Evolutionary conservation across 2,797 vertebrate genomes (phyloP).

Genomic region (Sebastes trivittatus): DNA sequence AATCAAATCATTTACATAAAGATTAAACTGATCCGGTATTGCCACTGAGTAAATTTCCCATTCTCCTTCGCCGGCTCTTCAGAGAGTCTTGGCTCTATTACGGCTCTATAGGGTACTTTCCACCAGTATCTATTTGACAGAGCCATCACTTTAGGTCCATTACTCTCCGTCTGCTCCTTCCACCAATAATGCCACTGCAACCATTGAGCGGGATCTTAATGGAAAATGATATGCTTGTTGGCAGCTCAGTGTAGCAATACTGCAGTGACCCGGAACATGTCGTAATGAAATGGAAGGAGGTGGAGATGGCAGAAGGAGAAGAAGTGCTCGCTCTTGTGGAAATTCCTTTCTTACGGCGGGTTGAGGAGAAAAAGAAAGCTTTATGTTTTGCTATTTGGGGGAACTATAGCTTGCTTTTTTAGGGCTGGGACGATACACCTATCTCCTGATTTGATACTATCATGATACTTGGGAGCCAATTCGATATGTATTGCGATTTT

Average conservation of each 20-base stretch:
- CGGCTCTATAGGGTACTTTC: constrained; percentile 40
- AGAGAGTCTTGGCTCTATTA: constrained; percentile 40
- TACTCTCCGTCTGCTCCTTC: constrained; percentile 68
- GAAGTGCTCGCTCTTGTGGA: neutral
- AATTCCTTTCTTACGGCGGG: neutral
- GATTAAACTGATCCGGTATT: neutral
- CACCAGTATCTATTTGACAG: constrained; percentile 57
- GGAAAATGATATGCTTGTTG: constrained; percentile 80
- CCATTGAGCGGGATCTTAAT: constrained; percentile 71
- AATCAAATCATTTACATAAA: neutral
- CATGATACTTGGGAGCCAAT: too few relatives aligned
- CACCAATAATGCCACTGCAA: constrained; percentile 67
- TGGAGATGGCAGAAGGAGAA: constrained; percentile 25
- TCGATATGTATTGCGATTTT: too few relatives aligned
- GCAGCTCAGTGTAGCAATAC: constrained; percentile 65
- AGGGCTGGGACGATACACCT: too few relatives aligned
- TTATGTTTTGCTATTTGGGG: neutral
- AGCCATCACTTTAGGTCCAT: constrained; percentile 73
- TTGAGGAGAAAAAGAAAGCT: neutral
- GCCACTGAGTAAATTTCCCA: neutral
- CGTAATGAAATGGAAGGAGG: constrained; percentile 66
- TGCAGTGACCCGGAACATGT: constrained; percentile 73
- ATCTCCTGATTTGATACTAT: too few relatives aligned
- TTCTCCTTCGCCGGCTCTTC: constrained; percentile 14
- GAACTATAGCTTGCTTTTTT: neutral